Percentiles rank a stretch among this genome's conserved stretches.
These are phyloP conservation scores for Bubo scandiacus DNA, from an alignment of 2,113 vertebrate species.

Conservation along the genomic window DNA sequence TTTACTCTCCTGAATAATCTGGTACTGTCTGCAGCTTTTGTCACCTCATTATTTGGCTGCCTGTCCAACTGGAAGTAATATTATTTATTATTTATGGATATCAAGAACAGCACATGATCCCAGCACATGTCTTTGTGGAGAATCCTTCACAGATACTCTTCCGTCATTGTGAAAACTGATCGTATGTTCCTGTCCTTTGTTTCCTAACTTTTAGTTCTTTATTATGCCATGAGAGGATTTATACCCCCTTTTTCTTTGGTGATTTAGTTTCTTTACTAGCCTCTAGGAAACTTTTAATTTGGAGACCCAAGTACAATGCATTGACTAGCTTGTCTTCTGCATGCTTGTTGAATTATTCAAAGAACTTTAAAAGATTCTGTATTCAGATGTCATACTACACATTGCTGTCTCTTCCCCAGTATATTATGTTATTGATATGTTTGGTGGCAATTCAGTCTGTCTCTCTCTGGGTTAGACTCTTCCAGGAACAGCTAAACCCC, in stretches of 20 bases:
- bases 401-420: background rate
- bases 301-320: background rate
- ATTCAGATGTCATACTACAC: background rate
- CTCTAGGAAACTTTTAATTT: background rate
- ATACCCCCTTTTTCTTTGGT: background rate
- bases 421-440: background rate
- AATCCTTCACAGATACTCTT: background rate
- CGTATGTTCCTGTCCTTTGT: background rate
- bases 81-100: slow-evolving; percentile 5
- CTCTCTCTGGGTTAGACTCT: background rate
- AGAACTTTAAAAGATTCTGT: background rate
- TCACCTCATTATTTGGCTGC: background rate
- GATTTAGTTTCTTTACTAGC: background rate
- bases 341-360: background rate
- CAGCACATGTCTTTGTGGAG: background rate
- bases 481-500: background rate
- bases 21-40: background rate
- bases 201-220: background rate
- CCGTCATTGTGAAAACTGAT: background rate
- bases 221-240: background rate
- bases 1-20: background rate
- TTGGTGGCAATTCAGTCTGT: background rate
- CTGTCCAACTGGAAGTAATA: background rate
- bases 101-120: background rate
- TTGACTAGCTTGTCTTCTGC: background rate